Percentiles rank a stretch among this genome's conserved stretches.
Conservation (phyloP, 1,140 invertebrate genomes). For the Heliconius melpomene region DNA sequence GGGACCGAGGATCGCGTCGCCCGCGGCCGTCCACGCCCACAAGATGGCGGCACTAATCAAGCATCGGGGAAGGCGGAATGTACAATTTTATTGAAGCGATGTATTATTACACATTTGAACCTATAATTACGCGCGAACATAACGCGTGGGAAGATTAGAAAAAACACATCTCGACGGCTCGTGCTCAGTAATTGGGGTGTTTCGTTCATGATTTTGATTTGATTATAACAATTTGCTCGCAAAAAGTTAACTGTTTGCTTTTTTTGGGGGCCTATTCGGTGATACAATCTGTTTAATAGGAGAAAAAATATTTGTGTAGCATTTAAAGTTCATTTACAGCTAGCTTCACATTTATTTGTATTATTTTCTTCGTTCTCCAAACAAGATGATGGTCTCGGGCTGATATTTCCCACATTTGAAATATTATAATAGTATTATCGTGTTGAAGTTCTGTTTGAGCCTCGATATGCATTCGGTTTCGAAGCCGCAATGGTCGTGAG, state of each 20-base stretch:
- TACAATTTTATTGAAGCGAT: constrained; percentile 80
- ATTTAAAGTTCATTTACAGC: neutral
- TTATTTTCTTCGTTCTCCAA: neutral
- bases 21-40: constrained; percentile 73
- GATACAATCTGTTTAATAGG: neutral
- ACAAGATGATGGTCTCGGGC: neutral
- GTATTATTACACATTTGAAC: constrained; percentile 77
- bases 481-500: constrained; percentile 25
- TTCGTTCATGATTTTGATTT: constrained; percentile 63
- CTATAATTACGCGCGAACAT: constrained; percentile 74
- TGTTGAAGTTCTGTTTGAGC: constrained; percentile 12
- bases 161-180: constrained; percentile 71
- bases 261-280: neutral
- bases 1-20: constrained; percentile 77
- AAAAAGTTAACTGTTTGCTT: constrained; percentile 32
- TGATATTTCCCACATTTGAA: neutral
- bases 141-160: constrained; percentile 78
- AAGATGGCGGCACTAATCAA: constrained; percentile 78
- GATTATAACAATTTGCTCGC: constrained; percentile 61
- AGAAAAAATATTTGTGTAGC: neutral
- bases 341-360: neutral
- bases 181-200: constrained; percentile 75
- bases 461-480: constrained; percentile 17
- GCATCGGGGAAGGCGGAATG: constrained; percentile 70
- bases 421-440: constrained; percentile 14